Evolutionary conservation across 2,797 vertebrate species (phyloP), one percentile per base, ranked within the genome.

Genomic region (Emys orbicularis): DNA sequence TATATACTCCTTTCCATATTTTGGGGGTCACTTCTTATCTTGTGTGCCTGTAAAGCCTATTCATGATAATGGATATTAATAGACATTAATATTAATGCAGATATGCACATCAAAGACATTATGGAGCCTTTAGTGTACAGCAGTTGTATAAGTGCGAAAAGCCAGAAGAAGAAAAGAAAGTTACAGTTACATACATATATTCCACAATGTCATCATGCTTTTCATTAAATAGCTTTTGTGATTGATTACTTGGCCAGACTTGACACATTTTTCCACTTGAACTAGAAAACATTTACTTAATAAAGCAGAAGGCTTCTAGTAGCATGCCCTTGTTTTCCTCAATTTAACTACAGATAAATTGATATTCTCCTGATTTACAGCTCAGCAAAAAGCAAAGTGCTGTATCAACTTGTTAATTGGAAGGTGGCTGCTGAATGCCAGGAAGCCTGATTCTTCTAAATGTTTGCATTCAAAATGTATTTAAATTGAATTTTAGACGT

Each of bases 311-410:
- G 79, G 50, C 85, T 94, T 87, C 79, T 93, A 83, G 93, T 89
- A 86, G 68, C 85, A 61, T 90, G 87, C 81, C 93, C 96, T 97
- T 96, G 94, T 95, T 95, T 96, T 94, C 89, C 74, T 84, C 90
- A 94, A 6, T 96, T 97, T 94, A 97, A 86, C 79, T 11, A 83
- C 79, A 54, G 1, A 94, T 95, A 89, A 86, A 44, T 96, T 91
- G 86, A 83, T 88, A 90, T 83, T 85, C 86, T 91, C 49, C 81
- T 83, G 92, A 95, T 97, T 92, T 94, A 86, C 83, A 81, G 52
- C 94, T 97, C 90, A 92, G 95, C 52, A 83, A 84, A 97, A 96
- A 91, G 12, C 18, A 50, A 25, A 5, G 80, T 10, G 47, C 91
- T 88, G n/a, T 84, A 52, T 94, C 92, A 91, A 50, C 95, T 93